A percentile compares a stretch with the other conserved stretches of the same genome.
Conservation (phyloP, 2,113 vertebrate genomes). For the Blennius ocellaris region DNA sequence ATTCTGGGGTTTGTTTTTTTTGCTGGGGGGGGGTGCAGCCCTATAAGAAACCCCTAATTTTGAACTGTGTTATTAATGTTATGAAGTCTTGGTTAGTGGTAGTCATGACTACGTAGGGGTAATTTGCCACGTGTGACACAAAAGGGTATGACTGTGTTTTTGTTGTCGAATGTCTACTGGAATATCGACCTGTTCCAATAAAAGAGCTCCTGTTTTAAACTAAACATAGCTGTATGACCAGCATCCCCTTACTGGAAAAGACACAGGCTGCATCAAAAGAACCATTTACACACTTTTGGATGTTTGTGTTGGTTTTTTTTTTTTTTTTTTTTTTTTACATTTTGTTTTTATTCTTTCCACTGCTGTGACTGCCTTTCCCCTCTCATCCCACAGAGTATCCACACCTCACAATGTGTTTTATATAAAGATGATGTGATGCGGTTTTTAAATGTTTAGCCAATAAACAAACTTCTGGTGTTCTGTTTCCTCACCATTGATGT, state of each 20-base stretch:
- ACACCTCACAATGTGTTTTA: slow-evolving; percentile 33
- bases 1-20: neutral
- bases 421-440: slow-evolving; percentile 13
- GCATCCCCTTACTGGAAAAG: slow-evolving; percentile 72
- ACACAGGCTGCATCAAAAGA: slow-evolving; percentile 51
- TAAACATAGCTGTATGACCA: slow-evolving; percentile 59
- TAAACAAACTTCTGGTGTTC: slow-evolving; percentile 36
- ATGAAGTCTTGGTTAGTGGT: slow-evolving; percentile 48
- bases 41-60: slow-evolving; percentile 25
- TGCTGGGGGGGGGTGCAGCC: neutral
- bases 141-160: slow-evolving; percentile 47
- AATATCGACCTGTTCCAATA: slow-evolving; percentile 56
- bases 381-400: slow-evolving; percentile 23
- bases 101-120: slow-evolving; percentile 19
- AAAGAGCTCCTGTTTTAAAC: slow-evolving; percentile 63
- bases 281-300: slow-evolving; percentile 57
- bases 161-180: slow-evolving; percentile 47
- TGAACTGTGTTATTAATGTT: slow-evolving; percentile 30
- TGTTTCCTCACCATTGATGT: slow-evolving; percentile 17
- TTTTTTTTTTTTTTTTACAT: slow-evolving; percentile 31
- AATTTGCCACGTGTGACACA: slow-evolving; percentile 40
- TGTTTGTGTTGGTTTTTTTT: slow-evolving; percentile 62
- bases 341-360: slow-evolving; percentile 43
- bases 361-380: slow-evolving; percentile 38
- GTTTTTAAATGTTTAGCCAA: slow-evolving; percentile 34